Base-by-base conservation (phyloP, 2,113 vertebrate genomes). In the Nematolebias whitei region DNA sequence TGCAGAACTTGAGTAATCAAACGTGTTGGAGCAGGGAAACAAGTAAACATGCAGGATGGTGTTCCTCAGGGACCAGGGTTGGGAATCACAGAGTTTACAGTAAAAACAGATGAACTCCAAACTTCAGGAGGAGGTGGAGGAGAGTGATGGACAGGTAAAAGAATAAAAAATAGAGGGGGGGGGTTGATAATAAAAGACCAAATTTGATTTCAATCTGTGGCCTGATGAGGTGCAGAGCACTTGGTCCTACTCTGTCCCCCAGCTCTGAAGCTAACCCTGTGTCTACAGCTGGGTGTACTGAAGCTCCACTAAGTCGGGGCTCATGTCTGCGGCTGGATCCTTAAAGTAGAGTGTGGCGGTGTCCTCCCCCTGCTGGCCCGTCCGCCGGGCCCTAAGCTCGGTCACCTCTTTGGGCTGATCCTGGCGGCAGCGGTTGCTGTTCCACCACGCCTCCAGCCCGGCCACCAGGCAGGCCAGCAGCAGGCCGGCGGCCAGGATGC, bases 401-500 rank as follows among this genome's bases (percentile, higher is more conserved):
- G 88, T 92, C 92, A 99, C 98, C 98, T 99, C 98, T 96, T 98
- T 99, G 79, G 96, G 95, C 68, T 94, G 92, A 89, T 98, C 95
- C 92, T 95, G 95, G 82, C 95, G 94, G 92, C 98, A 99, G 83
- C 93, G 95, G 90, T 96, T 95, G 93, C 94, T 93, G 90, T 91
- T 98, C 98, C 98, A 99, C 96, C 97, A 98, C 51, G 97, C 94
- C 83, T 99, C 98, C 79, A 98, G 76, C 52, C 93, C 96, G 6
- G 98, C 98, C 89, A 99, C 98, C 82, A 99, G 90, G 85, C 98
- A 99, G 80, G 98, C 98, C 53, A 99, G 94, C 81, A 99, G 95
- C 69, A 99, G 94, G 54, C 98, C 98, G 14, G 98, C 94, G 12
- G 98, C 98, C 87, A 99, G 91, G 89, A 99, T 94, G 91, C 98